phyloP scores from a whole-genome alignment of 2,113 vertebrate species.

The Danionella cerebrum region DNA sequence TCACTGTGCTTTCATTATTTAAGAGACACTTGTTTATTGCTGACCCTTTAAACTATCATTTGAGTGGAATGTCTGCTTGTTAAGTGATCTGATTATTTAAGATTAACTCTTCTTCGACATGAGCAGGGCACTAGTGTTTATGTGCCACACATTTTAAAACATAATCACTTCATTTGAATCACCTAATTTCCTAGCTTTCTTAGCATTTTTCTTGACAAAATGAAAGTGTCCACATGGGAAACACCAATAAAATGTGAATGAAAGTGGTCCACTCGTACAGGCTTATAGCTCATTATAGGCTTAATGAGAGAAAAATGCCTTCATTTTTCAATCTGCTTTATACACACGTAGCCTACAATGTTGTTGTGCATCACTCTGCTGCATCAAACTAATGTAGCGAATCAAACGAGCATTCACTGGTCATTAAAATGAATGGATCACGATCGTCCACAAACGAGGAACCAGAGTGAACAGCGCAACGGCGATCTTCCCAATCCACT shows the following conservation, averaged over 20 bases:
- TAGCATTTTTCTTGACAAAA: too few relatives aligned
- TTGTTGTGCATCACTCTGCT: constrained; percentile 36
- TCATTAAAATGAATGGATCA: constrained; percentile 46
- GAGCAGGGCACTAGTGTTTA: neutral
- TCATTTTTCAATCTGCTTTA: constrained; percentile 24
- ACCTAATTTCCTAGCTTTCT: neutral
- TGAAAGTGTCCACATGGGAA: neutral
- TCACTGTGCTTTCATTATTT: neutral
- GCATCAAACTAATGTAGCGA: constrained; percentile 31
- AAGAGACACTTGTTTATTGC: neutral
- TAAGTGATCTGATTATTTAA: neutral
- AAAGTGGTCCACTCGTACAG: neutral
- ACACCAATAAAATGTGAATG: neutral
- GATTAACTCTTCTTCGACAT: neutral
- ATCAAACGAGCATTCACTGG: constrained; percentile 47
- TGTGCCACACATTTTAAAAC: neutral
- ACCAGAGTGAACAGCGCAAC: neutral
- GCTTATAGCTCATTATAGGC: constrained; percentile 26
- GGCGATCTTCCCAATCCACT: constrained; percentile 1
- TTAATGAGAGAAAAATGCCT: constrained; percentile 36
- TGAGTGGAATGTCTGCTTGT: neutral
- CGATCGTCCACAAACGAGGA: constrained; percentile 38
- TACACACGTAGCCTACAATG: constrained; percentile 27
- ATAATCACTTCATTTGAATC: neutral
- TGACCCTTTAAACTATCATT: constrained; percentile 6